Evolutionary conservation across 2,113 vertebrate species (phyloP), one percentile per base, ranked within the genome.

Genomic region (Austrofundulus limnaeus): DNA sequence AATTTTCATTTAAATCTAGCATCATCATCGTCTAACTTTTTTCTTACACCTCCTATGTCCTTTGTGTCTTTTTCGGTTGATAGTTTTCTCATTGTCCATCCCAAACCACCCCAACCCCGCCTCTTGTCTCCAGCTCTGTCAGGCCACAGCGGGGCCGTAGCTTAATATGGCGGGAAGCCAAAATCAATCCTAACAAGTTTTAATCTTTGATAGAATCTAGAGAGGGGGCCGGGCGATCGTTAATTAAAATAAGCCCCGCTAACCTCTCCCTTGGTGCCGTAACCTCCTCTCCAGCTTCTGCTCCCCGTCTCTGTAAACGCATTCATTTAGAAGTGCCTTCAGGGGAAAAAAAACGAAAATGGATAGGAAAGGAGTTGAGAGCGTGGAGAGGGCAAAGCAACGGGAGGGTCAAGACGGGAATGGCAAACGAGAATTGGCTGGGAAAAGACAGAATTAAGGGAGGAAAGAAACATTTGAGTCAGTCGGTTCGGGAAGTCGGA

Each of bases 151-250:
- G 60, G 61, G 68, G 47, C 66, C 45, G 16, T 57, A 53, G 75
- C 52, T 76, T 75, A 88, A 86, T 84, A 48, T 54, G 54, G 23
- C 41, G 62, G 55, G 71, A 74, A 61, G 65, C 73, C 79, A 68
- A 61, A 81, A 87, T 91, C 85, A 83, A 87, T 89, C 66, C 76
- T 86, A 86, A 87, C 23, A 11, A 83, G 82, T 84, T 90, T 86
- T 85, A 82, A 89, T 90, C 84, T 82, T 77, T 82, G 83, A 78
- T 70, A 24, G 34, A 80, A 81, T 81, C 85, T 78, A 58, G 49
- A 2, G 74, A 77, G 71, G 31, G n/a, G 60, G 76, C 63, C 21
- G 62, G 47, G 43, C 41, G 14, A 85, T 88, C 70, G 70, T 88
- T 90, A 87, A 92, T 89, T 92, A 82, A 87, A 88, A 89, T 83